These are phyloP conservation scores for Synchiropus splendidus DNA, from an alignment of 2,113 vertebrate species.

Conservation along the genomic window DNA sequence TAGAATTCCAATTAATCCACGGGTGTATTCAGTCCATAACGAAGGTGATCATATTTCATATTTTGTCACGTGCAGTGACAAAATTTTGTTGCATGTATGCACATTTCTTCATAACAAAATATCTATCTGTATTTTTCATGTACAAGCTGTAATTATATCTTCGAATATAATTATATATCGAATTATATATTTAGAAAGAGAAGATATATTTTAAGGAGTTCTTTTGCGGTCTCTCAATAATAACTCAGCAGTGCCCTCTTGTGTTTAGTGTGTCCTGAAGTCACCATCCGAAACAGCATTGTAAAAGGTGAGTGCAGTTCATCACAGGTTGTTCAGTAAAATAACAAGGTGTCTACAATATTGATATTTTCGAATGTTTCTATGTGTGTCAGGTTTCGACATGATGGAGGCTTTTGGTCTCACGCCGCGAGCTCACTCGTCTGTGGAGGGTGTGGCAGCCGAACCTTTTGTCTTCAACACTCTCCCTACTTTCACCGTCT, in stretches of 20 bases:
- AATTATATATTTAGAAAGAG: too few relatives aligned
- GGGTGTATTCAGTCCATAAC: slow-evolving; percentile 52
- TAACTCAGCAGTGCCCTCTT: slow-evolving; percentile 13
- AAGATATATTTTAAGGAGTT: neutral
- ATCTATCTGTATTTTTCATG: too few relatives aligned
- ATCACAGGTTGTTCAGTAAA: neutral
- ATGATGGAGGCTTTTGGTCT: slow-evolving; percentile 90
- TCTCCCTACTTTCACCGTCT: slow-evolving; percentile 73
- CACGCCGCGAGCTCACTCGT: slow-evolving; percentile 72
- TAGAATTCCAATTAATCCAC: slow-evolving; percentile 52
- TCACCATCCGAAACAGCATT: slow-evolving; percentile 64
- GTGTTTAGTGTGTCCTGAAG: slow-evolving; percentile 67
- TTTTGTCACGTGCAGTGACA: too few relatives aligned
- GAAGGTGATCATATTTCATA: slow-evolving; percentile 48
- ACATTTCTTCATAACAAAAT: neutral
- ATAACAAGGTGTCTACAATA: neutral
- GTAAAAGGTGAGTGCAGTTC: slow-evolving; percentile 54
- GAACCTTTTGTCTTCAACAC: slow-evolving; percentile 74
- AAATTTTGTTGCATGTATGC: too few relatives aligned
- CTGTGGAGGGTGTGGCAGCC: slow-evolving; percentile 76
- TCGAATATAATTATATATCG: too few relatives aligned
- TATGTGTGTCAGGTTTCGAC: slow-evolving; percentile 72
- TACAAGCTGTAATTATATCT: too few relatives aligned
- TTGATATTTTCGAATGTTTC: neutral
- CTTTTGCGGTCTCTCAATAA: neutral